Base-by-base conservation (phyloP, 2,888 invertebrate species). In the Caenorhabditis zanzibari region DNA sequence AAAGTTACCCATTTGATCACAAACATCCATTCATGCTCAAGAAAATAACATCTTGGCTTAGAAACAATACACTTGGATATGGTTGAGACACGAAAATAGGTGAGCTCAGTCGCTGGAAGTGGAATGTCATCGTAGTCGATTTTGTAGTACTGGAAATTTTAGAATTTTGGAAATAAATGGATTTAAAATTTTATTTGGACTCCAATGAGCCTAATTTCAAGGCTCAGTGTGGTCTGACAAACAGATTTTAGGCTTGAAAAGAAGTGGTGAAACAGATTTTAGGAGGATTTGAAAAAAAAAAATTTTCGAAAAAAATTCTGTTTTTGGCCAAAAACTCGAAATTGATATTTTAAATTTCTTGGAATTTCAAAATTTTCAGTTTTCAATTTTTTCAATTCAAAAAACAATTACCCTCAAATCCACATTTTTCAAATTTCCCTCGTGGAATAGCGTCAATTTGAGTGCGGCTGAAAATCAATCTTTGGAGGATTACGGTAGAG, bases 101-200 rank as follows among this genome's bases (percentile, higher is more conserved):
- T 22, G 0, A 19, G 12, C 16, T 59, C 59, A 2, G 22, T 35
- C 3, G 59, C 59, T 3, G 59, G 59, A 0, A 59, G 59, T 0
- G 59, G 59, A 59, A 59, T 59, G 38, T 59, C 59, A 38, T 35
- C 38, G 38, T 38, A 59, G 22, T 59, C 38, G 19, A 59, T 26
- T 19, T 7, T 19, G 59, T 59, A 59, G 22, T n/a, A 14, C 59
- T 59, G 38, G 10, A 59, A 38, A 56, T 14, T 7, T 10, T 1
- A 26, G 54, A 54, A 26, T 26, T 54, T 26, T 54, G 24, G 3
- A 19, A 26, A 2, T 12, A 54, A 12, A 26, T 54, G 3, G 14
- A 54, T n/a, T n/a, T n/a, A n/a, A n/a, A n/a, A n/a, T n/a, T n/a
- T n/a, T n/a, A n/a, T n/a, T n/a, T n/a, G n/a, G n/a, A n/a, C n/a